Evolutionary conservation across 1,140 invertebrate species (phyloP), one percentile per base, ranked within the genome.

Genomic region (Drosophila orena): DNA sequence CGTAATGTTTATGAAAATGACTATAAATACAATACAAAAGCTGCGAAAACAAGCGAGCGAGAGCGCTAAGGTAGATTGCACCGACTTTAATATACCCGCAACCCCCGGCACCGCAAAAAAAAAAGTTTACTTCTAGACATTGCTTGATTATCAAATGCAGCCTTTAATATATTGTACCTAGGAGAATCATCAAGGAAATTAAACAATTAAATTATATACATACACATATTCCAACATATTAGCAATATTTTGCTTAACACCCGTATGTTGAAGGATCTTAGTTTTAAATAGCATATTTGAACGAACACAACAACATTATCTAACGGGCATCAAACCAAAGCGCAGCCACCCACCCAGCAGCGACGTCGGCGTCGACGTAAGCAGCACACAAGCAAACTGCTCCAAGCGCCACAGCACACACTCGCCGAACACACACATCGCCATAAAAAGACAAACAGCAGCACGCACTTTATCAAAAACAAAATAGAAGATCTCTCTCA

Each of bases 1-100:
- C 60, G 59, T 59, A 88, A 86, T 88, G 83, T 86, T 86, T 86
- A 88, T 86, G 62, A 88, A 78, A 86, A 77, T 81, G 24, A 78
- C 83, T 88, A 79, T 88, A 86, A 88, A 81, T 88, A 86, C 78
- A 69, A 71, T 77, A 62, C 56, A 73, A 69, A 77, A 69, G 64
- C 53, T 47, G 46, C 20, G 34, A 79, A 73, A 79, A 74, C 27
- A 50, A 50, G 24, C 11, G 34, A 50, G 24, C 11, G 34, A 50
- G n/a, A 50, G 17, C 8, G n/a, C 14, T 5, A 10, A n/a, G 4
- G 8, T 17, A 6, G 22, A 6, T 14, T n/a, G 14, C 12, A 7
- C 2, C 22, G 27, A 34, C 47, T 50, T 50, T 15, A 10, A 50
- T 27, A 34, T 50, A 50, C n/a, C 24, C 24, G 30, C 8, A 30